Percentiles rank a stretch among this genome's conserved stretches.
phyloP scores from a whole-genome alignment of 2,797 vertebrate species.

The Microhierax caerulescens region DNA sequence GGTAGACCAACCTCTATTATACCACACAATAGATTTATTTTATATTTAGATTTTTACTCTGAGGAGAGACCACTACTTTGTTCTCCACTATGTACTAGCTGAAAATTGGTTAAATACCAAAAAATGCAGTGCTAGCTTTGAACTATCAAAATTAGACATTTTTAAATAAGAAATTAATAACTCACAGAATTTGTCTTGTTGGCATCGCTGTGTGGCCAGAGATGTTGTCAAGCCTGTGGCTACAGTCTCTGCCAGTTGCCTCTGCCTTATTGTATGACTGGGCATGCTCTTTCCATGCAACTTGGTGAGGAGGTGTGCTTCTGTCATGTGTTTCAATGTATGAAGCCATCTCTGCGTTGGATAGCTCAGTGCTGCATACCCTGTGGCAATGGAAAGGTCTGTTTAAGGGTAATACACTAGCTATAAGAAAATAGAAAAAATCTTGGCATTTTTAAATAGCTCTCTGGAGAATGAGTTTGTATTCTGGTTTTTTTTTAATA shows the following conservation, averaged over 20 bases:
- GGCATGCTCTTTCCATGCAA: neutral
- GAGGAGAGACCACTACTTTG: neutral
- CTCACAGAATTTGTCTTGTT: neutral
- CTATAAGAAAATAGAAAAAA: neutral
- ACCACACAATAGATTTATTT: neutral
- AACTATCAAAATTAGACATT: neutral
- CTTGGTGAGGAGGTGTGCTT: neutral
- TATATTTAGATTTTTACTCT: constrained; percentile 23
- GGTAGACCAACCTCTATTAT: constrained; percentile 10
- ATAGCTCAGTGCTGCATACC: neutral
- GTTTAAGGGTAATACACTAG: neutral
- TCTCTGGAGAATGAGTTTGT: neutral
- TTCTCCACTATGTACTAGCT: neutral
- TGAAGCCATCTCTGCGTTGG: rapidly evolving
- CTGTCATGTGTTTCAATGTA: neutral
- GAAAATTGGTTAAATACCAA: neutral
- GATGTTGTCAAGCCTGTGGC: neutral
- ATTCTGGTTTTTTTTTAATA: neutral
- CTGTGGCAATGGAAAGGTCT: neutral
- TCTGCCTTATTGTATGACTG: neutral
- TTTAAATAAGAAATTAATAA: neutral
- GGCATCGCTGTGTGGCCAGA: neutral
- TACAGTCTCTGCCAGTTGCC: neutral
- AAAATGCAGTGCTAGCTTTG: neutral
- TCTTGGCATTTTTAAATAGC: neutral